phyloP scores from a whole-genome alignment of 1,140 invertebrate genomes.

The Drosophila tani region DNA sequence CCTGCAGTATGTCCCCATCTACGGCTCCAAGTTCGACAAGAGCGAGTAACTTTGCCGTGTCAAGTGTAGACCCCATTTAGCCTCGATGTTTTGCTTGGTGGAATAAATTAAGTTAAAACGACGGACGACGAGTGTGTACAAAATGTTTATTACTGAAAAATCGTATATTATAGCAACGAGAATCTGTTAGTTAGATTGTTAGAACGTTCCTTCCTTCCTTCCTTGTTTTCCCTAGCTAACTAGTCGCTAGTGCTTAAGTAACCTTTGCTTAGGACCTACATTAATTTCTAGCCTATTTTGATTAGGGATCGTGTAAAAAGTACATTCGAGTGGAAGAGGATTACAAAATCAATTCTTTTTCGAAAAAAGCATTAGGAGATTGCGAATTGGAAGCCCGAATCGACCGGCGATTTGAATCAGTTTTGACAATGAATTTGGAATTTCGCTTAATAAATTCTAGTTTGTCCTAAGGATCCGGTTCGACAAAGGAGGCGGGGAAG shows the following conservation, averaged over 20 bases:
- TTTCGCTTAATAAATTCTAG: constrained; percentile 33
- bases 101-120: constrained; percentile 67
- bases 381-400: constrained; percentile 67
- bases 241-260: constrained; percentile 54
- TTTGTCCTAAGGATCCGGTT: constrained; percentile 85
- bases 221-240: constrained; percentile 42
- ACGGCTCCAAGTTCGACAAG: constrained; percentile 89
- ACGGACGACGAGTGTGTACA: constrained; percentile 10
- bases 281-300: constrained; percentile 51
- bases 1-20: constrained; percentile 90
- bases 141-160: constrained; percentile 42
- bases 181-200: constrained; percentile 28
- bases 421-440: constrained; percentile 53
- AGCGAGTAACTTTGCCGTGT: constrained; percentile 75
- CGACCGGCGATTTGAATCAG: constrained; percentile 57
- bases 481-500: constrained; percentile 97
- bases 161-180: constrained; percentile 48
- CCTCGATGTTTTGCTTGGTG: constrained; percentile 57
- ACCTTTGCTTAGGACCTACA: constrained; percentile 28
- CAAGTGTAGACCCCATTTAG: constrained; percentile 22
- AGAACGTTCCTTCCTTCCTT: constrained; percentile 18
- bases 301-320: constrained; percentile 69
- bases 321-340: constrained; percentile 56
- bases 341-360: constrained; percentile 50
- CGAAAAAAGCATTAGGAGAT: constrained; percentile 49